These are phyloP conservation scores for Callimorpha dominula DNA, from an alignment of 2,888 invertebrate species.

Conservation along the genomic window DNA sequence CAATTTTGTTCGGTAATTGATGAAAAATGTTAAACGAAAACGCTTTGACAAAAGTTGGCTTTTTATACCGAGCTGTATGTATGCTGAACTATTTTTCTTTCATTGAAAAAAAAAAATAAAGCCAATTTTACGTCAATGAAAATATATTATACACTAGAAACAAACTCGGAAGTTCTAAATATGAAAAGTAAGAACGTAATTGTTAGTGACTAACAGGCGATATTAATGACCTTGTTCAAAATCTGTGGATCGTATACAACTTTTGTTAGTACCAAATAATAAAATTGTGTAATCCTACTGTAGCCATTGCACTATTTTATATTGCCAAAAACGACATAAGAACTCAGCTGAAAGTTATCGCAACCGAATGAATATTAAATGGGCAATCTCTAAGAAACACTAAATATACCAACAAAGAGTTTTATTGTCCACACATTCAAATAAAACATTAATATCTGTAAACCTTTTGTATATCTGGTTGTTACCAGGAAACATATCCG, in stretches of 20 bases:
- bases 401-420: not conserved
- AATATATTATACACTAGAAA: not conserved
- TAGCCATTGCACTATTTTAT: not conserved
- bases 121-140: not conserved
- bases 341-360: not conserved
- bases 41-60: not conserved
- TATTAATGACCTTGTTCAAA: too few relatives aligned
- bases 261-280: not conserved
- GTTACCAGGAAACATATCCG: slow-evolving; percentile 60
- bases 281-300: not conserved
- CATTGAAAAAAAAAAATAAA: not conserved
- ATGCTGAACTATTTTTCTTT: not conserved
- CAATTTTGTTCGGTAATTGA: slow-evolving; percentile 4
- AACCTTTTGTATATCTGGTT: slow-evolving; percentile 18
- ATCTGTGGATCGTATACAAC: too few relatives aligned
- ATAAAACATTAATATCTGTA: slow-evolving; percentile 12
- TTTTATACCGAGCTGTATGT: not conserved
- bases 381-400: not conserved
- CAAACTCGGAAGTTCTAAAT: not conserved
- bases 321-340: not conserved
- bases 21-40: not conserved
- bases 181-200: too few relatives aligned
- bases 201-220: too few relatives aligned
- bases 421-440: not conserved
- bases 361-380: not conserved